Evolutionary conservation across 1,140 invertebrate genomes (phyloP).

Genomic region (Eriocheir sinensis): DNA sequence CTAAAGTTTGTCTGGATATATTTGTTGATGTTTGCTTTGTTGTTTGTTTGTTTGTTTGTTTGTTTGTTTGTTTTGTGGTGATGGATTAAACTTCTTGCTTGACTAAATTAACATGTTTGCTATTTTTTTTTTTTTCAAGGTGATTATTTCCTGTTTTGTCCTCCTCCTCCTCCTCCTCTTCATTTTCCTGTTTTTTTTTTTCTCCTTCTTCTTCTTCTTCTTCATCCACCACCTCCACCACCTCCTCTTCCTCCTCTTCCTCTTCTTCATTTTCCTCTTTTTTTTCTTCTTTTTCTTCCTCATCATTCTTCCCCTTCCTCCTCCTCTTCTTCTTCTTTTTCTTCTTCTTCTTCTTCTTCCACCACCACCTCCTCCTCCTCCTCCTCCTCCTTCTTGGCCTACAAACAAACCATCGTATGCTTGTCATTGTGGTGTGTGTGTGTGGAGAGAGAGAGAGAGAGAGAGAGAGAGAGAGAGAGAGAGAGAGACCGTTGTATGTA

Average conservation of each 20-base stretch:
- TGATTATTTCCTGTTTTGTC: too few species aligned
- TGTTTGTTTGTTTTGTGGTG: too few species aligned
- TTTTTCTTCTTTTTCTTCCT: not conserved
- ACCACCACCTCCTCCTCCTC: not conserved
- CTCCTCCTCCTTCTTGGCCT: not conserved
- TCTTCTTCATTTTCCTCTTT: not conserved
- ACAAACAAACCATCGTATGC: not conserved
- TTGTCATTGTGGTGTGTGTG: too few species aligned
- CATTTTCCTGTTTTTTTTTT: not conserved
- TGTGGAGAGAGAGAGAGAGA: too few species aligned
- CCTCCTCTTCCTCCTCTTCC: not conserved
- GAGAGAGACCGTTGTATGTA: too few species aligned
- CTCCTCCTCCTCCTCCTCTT: not conserved
- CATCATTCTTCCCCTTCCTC: not conserved
- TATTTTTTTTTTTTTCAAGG: too few species aligned
- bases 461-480: too few species aligned
- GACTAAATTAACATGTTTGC: too few species aligned
- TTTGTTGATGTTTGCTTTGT: too few species aligned
- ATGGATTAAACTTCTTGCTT: too few species aligned
- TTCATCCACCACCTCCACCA: not conserved
- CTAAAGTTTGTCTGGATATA: too few species aligned
- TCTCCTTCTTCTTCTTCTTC: not conserved
- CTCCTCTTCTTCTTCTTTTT: not conserved
- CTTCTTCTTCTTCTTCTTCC: not conserved
- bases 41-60: too few species aligned